A percentile compares a stretch with the other conserved stretches of the same genome.
Evolutionary conservation across 2,888 invertebrate species (phyloP).

Genomic region (Scaptomyza tumidula): DNA sequence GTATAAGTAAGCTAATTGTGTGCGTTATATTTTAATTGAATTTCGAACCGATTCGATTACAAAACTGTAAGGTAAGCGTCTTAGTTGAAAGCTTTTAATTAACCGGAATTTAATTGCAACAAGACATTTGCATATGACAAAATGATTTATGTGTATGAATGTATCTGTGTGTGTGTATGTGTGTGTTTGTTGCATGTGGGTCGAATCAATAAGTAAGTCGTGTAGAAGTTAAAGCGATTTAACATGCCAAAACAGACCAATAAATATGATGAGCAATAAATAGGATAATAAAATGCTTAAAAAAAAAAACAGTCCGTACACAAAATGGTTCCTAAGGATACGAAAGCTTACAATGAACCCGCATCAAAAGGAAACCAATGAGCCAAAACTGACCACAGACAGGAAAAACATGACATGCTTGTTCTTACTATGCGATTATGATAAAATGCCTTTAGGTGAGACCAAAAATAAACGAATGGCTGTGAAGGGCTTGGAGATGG

Average conservation of each 20-base stretch:
- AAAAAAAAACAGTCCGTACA: conserved; percentile 47
- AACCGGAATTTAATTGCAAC: conserved; percentile 33
- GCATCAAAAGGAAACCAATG: conserved; percentile 70
- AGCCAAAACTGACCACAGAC: conserved; percentile 61
- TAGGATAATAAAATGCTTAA: conserved; percentile 64
- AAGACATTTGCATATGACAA: conserved; percentile 8
- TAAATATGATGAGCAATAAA: conserved; percentile 74
- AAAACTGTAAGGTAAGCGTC: not conserved
- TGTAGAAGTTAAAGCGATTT: conserved; percentile 54
- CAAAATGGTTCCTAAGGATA: conserved; percentile 53
- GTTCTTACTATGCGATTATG: conserved; percentile 59
- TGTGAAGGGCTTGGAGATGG: not conserved
- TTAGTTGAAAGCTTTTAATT: conserved; percentile 37
- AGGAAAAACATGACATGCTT: conserved; percentile 22
- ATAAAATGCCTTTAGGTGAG: conserved; percentile 75
- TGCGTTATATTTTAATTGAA: not conserved
- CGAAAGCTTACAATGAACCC: conserved; percentile 58
- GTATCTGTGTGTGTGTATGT: not conserved
- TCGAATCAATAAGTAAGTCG: conserved; percentile 51
- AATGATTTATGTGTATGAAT: not conserved
- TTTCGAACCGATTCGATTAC: conserved; percentile 4
- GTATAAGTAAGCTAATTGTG: conserved; percentile 10
- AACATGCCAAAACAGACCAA: conserved; percentile 51
- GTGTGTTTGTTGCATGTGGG: conserved; percentile 37
- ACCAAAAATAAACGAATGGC: conserved; percentile 54